Evolutionary conservation across 2,888 invertebrate genomes (phyloP), one percentile per base, ranked within the genome.

Genomic region (Scrobipalpa atriplicella): DNA sequence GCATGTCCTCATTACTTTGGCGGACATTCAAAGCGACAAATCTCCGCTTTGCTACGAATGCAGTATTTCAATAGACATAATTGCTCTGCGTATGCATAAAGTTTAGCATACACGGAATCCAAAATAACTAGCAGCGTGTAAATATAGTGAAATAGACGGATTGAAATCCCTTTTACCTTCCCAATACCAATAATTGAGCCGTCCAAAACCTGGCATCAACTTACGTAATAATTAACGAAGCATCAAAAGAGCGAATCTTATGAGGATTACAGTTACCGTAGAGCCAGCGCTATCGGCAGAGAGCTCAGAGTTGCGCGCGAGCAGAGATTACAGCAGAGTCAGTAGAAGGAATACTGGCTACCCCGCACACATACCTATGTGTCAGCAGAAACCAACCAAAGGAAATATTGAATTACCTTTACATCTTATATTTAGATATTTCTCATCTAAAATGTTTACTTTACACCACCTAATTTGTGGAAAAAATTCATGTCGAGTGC

Each of bases 301-400:
- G 78, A 81, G 78, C 76, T 77, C 73, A 79, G 82, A 86, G 81
- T 83, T 77, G 74, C 76, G 71, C 76, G 69, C 78, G 77, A 79
- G 77, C 77, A 77, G 74, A 83, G 86, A 85, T 87, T 86, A 86
- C 77, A 73, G 77, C 77, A 73, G 77, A 79, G 81, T 80, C 82
- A 84, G 80, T 84, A 81, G 76, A 77, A 74, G 82, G 83, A 82
- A 86, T 84, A 86, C 73, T 68, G 65, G 69, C 58, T 19, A 29
- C 29, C 71, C 76, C 74, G 77, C 19, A 54, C 54, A 77, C 76
- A 71, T 69, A 77, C 76, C 70, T 69, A 66, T 64, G 69, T 69
- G 69, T 72, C 68, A 62, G 65, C 66, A 65, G 67, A 64, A 62
- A 69, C 63, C 47, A 66, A 58, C 65, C 56, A 66, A 65, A 62